phyloP scores from a whole-genome alignment of 2,113 vertebrate genomes.

The Muscicapa adusta region DNA sequence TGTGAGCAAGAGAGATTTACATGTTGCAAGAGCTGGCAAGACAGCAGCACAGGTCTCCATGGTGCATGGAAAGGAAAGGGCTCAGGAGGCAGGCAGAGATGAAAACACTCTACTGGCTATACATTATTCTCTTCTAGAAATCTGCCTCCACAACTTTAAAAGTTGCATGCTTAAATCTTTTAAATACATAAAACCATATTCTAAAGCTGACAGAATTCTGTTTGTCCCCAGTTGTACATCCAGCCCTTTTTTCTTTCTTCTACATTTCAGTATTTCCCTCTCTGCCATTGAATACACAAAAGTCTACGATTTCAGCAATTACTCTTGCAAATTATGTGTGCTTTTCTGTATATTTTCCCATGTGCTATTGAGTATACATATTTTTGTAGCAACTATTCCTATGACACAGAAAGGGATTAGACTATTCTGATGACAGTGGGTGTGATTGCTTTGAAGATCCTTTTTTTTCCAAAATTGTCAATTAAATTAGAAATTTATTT shows the following conservation, averaged over 20 bases:
- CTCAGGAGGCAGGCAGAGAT: not conserved
- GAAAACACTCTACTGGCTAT: not conserved
- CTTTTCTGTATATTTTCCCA: not conserved
- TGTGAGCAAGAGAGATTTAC: not conserved
- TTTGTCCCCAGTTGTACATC: not conserved
- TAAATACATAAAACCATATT: not conserved
- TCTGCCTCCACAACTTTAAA: not conserved
- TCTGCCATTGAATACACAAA: not conserved
- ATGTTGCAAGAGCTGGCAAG: not conserved
- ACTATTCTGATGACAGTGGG: not conserved
- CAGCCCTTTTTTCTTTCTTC: not conserved
- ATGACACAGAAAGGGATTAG: not conserved
- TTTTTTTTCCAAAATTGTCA: not conserved
- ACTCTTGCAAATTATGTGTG: not conserved
- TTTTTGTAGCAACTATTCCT: not conserved
- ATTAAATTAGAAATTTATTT: not conserved
- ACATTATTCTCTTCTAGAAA: not conserved
- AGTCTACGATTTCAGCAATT: not conserved
- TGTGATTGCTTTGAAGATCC: not conserved
- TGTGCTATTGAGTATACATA: not conserved
- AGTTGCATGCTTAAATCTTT: not conserved
- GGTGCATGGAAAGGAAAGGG: not conserved
- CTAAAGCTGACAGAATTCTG: not conserved
- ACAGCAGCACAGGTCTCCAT: not conserved
- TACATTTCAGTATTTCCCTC: not conserved